Evolutionary conservation across 2,888 invertebrate genomes (phyloP).

Genomic region (Pyrrhosoma nymphula): DNA sequence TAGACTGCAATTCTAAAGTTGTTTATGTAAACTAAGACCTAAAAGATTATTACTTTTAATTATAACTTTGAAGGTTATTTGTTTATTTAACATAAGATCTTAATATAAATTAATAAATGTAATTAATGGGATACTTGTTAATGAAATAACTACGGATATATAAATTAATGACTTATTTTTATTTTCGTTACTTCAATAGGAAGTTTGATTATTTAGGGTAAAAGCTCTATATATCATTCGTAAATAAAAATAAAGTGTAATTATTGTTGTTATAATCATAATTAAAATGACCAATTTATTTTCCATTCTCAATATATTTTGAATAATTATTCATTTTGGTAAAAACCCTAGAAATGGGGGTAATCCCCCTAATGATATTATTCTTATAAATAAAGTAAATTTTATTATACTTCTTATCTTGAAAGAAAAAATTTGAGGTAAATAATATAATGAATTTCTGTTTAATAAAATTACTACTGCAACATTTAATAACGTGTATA

Average conservation of each 20-base stretch:
- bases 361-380: slow-evolving; percentile 81
- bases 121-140: slow-evolving; percentile 73
- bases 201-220: slow-evolving; percentile 72
- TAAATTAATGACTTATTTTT: slow-evolving; percentile 72
- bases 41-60: slow-evolving; percentile 80
- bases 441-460: slow-evolving; percentile 78
- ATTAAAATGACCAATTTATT: slow-evolving; percentile 78
- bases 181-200: slow-evolving; percentile 69
- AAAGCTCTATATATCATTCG: slow-evolving; percentile 77
- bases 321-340: slow-evolving; percentile 82
- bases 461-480: slow-evolving; percentile 79
- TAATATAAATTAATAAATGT: slow-evolving; percentile 73
- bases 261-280: slow-evolving; percentile 80
- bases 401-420: slow-evolving; percentile 78
- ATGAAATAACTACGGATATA: slow-evolving; percentile 74
- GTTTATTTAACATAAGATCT: slow-evolving; percentile 83
- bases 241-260: slow-evolving; percentile 81
- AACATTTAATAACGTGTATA: slow-evolving; percentile 79
- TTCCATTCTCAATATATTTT: slow-evolving; percentile 79
- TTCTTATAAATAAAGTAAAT: slow-evolving; percentile 77
- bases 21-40: slow-evolving; percentile 80
- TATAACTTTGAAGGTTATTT: slow-evolving; percentile 84
- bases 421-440: slow-evolving; percentile 80
- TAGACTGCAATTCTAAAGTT: slow-evolving; percentile 83
- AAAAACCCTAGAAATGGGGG: slow-evolving; percentile 83